A percentile compares a stretch with the other conserved stretches of the same genome.
Conservation (phyloP, 2,113 vertebrate species). For the Actenoides lindsayi region DNA sequence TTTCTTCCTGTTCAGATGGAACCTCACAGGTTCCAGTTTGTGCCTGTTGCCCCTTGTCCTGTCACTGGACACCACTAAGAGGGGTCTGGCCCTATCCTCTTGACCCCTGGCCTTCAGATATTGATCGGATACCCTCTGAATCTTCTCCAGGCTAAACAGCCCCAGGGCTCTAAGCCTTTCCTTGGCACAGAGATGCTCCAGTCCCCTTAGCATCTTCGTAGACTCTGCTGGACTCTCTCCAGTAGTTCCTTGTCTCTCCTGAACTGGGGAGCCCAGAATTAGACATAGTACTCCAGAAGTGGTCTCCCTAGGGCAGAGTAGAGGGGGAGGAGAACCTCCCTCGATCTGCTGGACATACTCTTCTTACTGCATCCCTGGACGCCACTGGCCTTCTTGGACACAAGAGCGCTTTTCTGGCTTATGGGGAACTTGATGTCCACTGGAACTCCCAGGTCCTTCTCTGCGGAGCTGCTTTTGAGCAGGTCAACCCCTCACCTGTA, state of each 20-base stretch:
- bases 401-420: no score
- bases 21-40: neutral
- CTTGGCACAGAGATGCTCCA: neutral
- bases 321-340: no score
- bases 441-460: no score
- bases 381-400: no score
- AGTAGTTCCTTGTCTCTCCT: neutral
- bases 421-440: no score
- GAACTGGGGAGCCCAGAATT: no score
- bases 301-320: no score
- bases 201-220: neutral
- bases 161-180: neutral
- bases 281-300: no score
- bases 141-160: neutral
- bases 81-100: neutral
- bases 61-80: neutral
- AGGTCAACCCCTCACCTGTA: no score
- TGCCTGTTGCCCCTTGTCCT: neutral
- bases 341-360: no score
- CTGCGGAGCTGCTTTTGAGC: no score
- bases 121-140: neutral
- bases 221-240: neutral
- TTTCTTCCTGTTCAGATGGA: neutral
- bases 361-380: no score
- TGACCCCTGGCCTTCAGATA: neutral